A percentile compares a stretch with the other conserved stretches of the same genome.
Evolutionary conservation across 2,113 vertebrate genomes (phyloP).

Genomic region (Toxotes chatareus): DNA sequence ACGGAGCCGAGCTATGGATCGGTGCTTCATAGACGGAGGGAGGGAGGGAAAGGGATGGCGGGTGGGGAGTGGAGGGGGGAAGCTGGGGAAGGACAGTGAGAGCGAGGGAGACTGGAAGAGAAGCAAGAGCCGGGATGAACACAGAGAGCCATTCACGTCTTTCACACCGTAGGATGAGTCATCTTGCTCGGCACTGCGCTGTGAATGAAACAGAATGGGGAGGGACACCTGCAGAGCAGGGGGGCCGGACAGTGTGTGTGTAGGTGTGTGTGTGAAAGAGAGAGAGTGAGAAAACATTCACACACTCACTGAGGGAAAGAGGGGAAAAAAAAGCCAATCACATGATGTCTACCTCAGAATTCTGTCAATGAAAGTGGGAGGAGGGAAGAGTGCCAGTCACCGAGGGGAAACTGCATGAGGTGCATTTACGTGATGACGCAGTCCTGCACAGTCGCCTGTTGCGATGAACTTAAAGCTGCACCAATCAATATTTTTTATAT

Average conservation of each 20-base stretch:
- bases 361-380: slow-evolving; percentile 62
- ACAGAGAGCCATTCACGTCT: slow-evolving; percentile 53
- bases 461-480: neutral
- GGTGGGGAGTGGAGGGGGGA: neutral
- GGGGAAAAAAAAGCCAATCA: neutral
- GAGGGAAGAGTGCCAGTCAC: slow-evolving; percentile 12
- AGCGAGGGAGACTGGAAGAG: slow-evolving; percentile 24
- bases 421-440: slow-evolving; percentile 1
- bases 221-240: slow-evolving; percentile 57
- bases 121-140: slow-evolving; percentile 37
- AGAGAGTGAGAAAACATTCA: slow-evolving; percentile 12
- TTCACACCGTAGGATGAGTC: slow-evolving; percentile 78
- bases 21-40: slow-evolving; percentile 28
- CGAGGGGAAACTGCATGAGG: neutral
- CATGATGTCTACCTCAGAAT: slow-evolving; percentile 37
- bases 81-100: slow-evolving; percentile 29
- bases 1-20: slow-evolving; percentile 48
- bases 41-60: too few relatives aligned
- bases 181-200: slow-evolving; percentile 72
- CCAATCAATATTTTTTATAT: neutral
- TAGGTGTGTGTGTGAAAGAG: neutral
- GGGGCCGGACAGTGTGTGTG: slow-evolving; percentile 17
- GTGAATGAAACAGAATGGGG: slow-evolving; percentile 65
- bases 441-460: neutral
- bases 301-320: slow-evolving; percentile 18